These are phyloP conservation scores for Eristalinus sepulchralis DNA, from an alignment of 2,888 invertebrate genomes.

Conservation along the genomic window DNA sequence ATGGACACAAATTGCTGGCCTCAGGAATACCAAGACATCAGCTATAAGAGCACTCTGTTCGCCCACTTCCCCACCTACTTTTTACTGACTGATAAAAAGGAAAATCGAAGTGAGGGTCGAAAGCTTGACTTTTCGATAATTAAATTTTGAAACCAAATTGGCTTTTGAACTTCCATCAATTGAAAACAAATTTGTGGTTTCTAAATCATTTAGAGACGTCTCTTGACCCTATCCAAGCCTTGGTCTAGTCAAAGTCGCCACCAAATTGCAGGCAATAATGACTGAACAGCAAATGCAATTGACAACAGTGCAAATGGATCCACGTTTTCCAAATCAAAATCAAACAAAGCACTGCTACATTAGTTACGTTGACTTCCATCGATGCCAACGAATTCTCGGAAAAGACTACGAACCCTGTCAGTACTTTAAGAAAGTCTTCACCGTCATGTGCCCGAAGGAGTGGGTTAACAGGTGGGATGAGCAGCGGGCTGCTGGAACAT, in stretches of 20 bases:
- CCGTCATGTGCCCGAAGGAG: slow-evolving; percentile 90
- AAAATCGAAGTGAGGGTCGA: too few species aligned
- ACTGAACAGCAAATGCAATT: slow-evolving; percentile 68
- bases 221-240: too few species aligned
- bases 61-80: too few species aligned
- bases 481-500: slow-evolving; percentile 89
- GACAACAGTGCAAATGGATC: slow-evolving; percentile 93
- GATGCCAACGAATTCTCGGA: slow-evolving; percentile 94
- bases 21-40: too few species aligned
- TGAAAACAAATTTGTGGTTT: too few species aligned
- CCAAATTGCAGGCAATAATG: not conserved
- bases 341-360: slow-evolving; percentile 97
- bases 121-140: too few species aligned
- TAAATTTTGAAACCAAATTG: too few species aligned
- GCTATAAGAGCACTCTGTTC: not conserved
- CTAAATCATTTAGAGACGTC: too few species aligned
- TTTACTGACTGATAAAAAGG: too few species aligned
- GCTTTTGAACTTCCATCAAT: too few species aligned
- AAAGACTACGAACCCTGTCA: slow-evolving; percentile 92
- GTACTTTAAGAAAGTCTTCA: slow-evolving; percentile 92
- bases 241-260: too few species aligned
- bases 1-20: too few species aligned
- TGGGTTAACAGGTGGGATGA: slow-evolving; percentile 95
- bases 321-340: slow-evolving; percentile 97
- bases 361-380: slow-evolving; percentile 95